Percentiles rank a stretch among this genome's conserved stretches.
Conservation (phyloP, 2,888 invertebrate genomes). For the Chloroclysta siterata region DNA sequence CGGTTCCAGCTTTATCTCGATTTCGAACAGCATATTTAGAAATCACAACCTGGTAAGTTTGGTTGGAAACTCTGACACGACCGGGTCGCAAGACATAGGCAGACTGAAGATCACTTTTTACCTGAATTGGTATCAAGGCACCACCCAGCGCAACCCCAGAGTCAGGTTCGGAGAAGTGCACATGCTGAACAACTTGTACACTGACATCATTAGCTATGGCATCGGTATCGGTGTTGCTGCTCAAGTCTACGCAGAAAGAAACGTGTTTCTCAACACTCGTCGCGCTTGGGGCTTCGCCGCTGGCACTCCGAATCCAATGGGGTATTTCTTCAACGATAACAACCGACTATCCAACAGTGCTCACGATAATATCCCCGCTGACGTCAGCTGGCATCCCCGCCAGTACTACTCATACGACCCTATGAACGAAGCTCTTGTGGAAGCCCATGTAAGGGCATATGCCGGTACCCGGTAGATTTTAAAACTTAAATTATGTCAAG, state of each 20-base stretch:
- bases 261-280: slow-evolving; percentile 28
- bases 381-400: slow-evolving; percentile 3
- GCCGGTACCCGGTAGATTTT: slow-evolving; percentile 16
- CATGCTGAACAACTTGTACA: no score
- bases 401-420: slow-evolving; percentile 6
- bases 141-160: no score
- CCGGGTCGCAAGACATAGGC: no score
- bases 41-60: no score
- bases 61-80: no score
- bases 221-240: slow-evolving; percentile 30
- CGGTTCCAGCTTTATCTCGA: no score
- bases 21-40: no score
- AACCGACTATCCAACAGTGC: slow-evolving; percentile 17
- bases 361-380: background rate
- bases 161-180: no score
- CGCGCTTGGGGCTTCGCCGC: slow-evolving; percentile 30
- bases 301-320: slow-evolving; percentile 13
- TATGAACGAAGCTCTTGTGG: background rate
- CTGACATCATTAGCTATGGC: slow-evolving; percentile 14
- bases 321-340: slow-evolving; percentile 11
- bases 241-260: slow-evolving; percentile 30
- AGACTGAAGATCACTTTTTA: no score
- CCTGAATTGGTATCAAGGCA: no score
- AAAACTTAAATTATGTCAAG: no score
- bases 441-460: slow-evolving; percentile 19